phyloP scores from a whole-genome alignment of 2,888 invertebrate species.

The Parasteatoda lunata region DNA sequence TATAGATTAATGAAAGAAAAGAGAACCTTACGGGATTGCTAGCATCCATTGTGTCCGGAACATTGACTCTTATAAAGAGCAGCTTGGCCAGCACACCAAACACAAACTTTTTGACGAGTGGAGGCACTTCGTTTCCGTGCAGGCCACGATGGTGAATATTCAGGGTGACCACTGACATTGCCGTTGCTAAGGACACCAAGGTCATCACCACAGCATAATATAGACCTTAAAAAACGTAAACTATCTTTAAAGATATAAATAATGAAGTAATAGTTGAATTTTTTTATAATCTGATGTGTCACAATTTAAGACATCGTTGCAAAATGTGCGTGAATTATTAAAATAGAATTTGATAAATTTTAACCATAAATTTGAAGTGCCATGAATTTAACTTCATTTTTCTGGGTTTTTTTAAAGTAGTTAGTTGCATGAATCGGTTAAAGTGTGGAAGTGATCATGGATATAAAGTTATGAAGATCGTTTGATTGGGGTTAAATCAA shows the following conservation, averaged over 20 bases:
- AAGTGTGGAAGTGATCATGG: too few relatives aligned
- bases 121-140: conserved; percentile 83
- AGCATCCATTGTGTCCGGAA: conserved; percentile 31
- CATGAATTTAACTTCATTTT: too few relatives aligned
- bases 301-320: too few relatives aligned
- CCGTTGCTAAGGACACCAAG: conserved; percentile 85
- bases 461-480: too few relatives aligned
- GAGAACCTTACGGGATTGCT: conserved; percentile 25
- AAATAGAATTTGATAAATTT: too few relatives aligned
- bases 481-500: too few relatives aligned
- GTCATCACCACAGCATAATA: conserved; percentile 89
- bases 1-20: neutral
- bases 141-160: conserved; percentile 88
- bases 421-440: too few relatives aligned
- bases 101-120: conserved; percentile 81
- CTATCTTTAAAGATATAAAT: conserved; percentile 11
- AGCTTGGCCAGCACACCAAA: conserved; percentile 84
- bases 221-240: conserved; percentile 79
- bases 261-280: too few relatives aligned
- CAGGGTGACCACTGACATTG: conserved; percentile 86
- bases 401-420: too few relatives aligned
- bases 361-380: too few relatives aligned
- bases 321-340: too few relatives aligned
- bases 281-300: too few relatives aligned
- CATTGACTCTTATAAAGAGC: conserved; percentile 80